Conservation (phyloP, 2,888 invertebrate genomes). For the Endomychus coccineus region DNA sequence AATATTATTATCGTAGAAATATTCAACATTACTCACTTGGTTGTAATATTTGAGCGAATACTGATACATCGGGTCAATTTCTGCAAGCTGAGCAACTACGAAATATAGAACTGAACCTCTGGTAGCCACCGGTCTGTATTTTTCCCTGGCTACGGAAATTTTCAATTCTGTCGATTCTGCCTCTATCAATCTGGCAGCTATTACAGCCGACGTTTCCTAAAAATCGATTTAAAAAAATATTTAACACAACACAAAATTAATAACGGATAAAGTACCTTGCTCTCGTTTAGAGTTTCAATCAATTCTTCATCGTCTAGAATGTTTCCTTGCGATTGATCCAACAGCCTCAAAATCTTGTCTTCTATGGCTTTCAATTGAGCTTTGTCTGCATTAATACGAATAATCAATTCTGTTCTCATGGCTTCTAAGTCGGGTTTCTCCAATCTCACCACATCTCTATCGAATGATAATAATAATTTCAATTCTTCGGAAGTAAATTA, state of each 20-base stretch:
- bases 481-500: too few relatives aligned
- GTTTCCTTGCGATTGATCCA: constrained; percentile 80
- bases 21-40: constrained; percentile 43
- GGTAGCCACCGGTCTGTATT: constrained; percentile 76
- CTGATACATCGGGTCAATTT: constrained; percentile 95
- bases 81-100: constrained; percentile 78
- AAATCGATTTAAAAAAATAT: constrained; percentile 9
- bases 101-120: constrained; percentile 88
- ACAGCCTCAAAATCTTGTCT: constrained; percentile 77
- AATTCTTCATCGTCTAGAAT: constrained; percentile 91
- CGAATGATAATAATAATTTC: too few relatives aligned
- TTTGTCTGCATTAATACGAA: constrained; percentile 79
- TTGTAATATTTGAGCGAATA: constrained; percentile 88
- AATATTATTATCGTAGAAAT: too few relatives aligned
- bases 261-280: constrained; percentile 52
- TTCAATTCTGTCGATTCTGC: constrained; percentile 82
- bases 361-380: constrained; percentile 77
- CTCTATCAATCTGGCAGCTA: constrained; percentile 78
- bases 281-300: constrained; percentile 82
- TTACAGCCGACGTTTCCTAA: constrained; percentile 83
- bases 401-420: constrained; percentile 72
- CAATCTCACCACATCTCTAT: constrained; percentile 82
- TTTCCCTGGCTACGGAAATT: constrained; percentile 78
- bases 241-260: background rate
- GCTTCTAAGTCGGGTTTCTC: constrained; percentile 83